Base-by-base conservation (phyloP, 2,113 vertebrate genomes). In the Nycticryphes semicollaris region DNA sequence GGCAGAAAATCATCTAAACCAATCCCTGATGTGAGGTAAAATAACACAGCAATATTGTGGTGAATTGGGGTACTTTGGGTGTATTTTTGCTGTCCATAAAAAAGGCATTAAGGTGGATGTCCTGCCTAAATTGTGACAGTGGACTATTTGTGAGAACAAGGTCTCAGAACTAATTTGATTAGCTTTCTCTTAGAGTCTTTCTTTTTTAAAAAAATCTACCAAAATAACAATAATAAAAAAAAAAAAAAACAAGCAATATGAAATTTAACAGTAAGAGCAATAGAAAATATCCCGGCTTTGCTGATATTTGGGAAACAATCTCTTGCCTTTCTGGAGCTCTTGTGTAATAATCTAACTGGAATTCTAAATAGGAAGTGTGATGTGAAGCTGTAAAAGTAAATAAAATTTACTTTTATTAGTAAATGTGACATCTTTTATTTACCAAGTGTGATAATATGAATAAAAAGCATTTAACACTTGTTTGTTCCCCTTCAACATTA, bases 1-100 rank as follows among this genome's bases (percentile, higher is more conserved):
- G 99, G 99, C 96, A 99, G 99, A 98, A 99, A 99, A 82, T 98
- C 99, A 59, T 98, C 98, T 85, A 99, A 99, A 98, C 97, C 98
- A 70, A 96, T 98, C 69, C 95, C 98, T 96, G 98, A 98, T 94
- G 97, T 97, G 94, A 99, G 98, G 99, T 99, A 98, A 98, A 98
- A 80, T 63, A 95, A 91, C 63, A n/a, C 74, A 89, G 47, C 30
- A 54, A 18, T 41, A 39, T 60, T 94, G 27, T 66, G 10, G 37
- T 85, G 35, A 57, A 66, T 45, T 2, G 0, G 54, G 64, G 10
- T 92, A 11, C 35, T 87, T 69, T 4, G 30, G 45, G 30, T 83
- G 2, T 60, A 19, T 54, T 76, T 78, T 76, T 43, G 18, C n/a
- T n/a, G n/a, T n/a, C n/a, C n/a, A n/a, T n/a, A n/a, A n/a, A n/a